Conservation (phyloP, 1,140 invertebrate genomes). For the Mya arenaria region DNA sequence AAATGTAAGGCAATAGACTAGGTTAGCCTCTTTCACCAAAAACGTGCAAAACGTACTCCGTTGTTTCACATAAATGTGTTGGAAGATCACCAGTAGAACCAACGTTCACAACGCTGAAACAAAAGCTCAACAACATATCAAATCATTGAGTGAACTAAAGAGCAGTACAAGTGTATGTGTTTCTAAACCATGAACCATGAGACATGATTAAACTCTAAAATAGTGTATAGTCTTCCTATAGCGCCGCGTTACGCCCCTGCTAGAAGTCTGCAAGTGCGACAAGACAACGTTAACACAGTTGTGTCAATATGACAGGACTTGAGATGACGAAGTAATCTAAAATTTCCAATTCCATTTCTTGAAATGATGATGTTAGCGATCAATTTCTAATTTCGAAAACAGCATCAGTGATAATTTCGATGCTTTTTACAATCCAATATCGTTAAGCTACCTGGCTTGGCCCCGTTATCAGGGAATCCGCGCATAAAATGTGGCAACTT, state of each 20-base stretch:
- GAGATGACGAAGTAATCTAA: not conserved
- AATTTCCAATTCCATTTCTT: constrained; percentile 25
- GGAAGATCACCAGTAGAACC: no score
- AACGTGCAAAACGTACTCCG: no score
- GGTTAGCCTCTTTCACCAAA: no score
- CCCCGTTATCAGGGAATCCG: constrained; percentile 32
- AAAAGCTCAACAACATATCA: no score
- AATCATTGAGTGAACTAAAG: no score
- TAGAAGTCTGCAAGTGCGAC: not conserved
- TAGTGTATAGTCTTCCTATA: not conserved
- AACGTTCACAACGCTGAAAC: no score
- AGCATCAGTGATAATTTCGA: not conserved
- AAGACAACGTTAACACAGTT: not conserved
- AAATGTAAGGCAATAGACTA: no score
- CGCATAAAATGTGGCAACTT: constrained; percentile 49
- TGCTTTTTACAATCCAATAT: constrained; percentile 39
- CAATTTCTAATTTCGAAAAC: constrained; percentile 43
- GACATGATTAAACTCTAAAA: no score
- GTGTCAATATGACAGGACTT: not conserved
- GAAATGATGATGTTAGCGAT: constrained; percentile 18
- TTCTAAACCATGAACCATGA: no score
- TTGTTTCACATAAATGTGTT: no score
- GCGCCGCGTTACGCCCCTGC: not conserved
- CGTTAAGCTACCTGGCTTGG: constrained; percentile 21
- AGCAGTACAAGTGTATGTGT: no score